A percentile compares a stretch with the other conserved stretches of the same genome.
Evolutionary conservation across 2,888 invertebrate species (phyloP).

Genomic region (Andrena haemorrhoa): DNA sequence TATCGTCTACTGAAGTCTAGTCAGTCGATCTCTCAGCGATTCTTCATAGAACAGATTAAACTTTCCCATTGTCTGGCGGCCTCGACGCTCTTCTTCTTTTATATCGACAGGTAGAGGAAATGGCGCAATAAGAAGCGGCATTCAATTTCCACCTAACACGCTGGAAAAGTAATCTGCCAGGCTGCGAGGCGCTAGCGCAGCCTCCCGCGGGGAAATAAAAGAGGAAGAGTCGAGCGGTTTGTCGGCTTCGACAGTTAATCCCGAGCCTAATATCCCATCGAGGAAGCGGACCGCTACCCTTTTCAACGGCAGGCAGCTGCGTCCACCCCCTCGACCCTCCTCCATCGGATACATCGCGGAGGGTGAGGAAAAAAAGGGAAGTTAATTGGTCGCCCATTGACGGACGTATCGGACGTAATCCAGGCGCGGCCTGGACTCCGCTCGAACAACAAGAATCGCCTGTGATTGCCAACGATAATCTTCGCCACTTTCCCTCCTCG

Average conservation of each 20-base stretch:
- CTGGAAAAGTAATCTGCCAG: constrained; percentile 8
- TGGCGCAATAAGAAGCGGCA: constrained; percentile 1
- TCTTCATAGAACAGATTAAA: not conserved
- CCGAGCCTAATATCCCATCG: constrained; percentile 76
- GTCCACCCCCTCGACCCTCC: constrained; percentile 78
- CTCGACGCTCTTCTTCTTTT: not conserved
- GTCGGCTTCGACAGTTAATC: constrained; percentile 80
- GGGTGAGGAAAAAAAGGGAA: constrained; percentile 63
- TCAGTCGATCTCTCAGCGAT: no score
- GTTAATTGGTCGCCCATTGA: constrained; percentile 79
- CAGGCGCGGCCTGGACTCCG: constrained; percentile 56
- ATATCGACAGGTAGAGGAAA: not conserved
- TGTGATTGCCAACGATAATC: constrained; percentile 64
- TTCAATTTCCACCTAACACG: constrained; percentile 10
- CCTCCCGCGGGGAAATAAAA: constrained; percentile 32
- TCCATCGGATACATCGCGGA: constrained; percentile 74
- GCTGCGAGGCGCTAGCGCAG: constrained; percentile 14
- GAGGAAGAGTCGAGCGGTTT: constrained; percentile 69
- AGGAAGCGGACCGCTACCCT: constrained; percentile 64
- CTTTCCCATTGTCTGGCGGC: not conserved
- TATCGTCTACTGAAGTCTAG: no score
- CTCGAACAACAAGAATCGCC: constrained; percentile 44
- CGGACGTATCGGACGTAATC: constrained; percentile 77
- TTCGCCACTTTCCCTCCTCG: constrained; percentile 9
- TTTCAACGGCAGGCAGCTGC: constrained; percentile 65